Percentiles rank a stretch among this genome's conserved stretches.
Evolutionary conservation across 2,888 invertebrate species (phyloP).

Genomic region (Limnephilus rhombicus): DNA sequence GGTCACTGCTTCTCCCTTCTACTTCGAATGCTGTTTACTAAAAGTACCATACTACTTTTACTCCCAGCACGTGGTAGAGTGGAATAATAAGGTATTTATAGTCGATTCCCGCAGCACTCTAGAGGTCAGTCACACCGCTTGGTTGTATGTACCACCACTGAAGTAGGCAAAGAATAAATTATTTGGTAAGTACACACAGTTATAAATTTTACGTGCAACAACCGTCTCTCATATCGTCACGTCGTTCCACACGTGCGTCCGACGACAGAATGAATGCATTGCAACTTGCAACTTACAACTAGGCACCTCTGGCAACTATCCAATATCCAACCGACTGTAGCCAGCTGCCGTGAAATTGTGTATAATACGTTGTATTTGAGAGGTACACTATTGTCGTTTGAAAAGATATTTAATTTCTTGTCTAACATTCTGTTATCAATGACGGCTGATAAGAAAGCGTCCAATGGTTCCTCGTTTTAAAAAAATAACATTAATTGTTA

Average conservation of each 20-base stretch:
- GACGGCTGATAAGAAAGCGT: background rate
- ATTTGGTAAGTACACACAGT: background rate
- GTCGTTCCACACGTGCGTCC: background rate
- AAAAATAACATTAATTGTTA: background rate
- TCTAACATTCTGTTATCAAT: background rate
- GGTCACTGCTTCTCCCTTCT: background rate
- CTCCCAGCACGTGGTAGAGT: slow-evolving; percentile 8
- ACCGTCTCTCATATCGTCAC: background rate
- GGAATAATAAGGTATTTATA: background rate
- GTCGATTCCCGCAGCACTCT: background rate
- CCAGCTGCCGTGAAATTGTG: background rate
- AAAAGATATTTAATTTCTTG: background rate
- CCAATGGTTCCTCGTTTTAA: background rate
- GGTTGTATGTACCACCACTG: background rate
- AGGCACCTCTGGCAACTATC: no score
- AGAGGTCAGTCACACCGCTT: background rate
- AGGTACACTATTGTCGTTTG: background rate
- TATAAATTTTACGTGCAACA: background rate
- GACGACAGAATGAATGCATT: background rate
- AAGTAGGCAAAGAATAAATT: background rate
- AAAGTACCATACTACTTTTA: background rate
- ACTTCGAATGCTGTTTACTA: background rate
- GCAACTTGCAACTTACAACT: no score
- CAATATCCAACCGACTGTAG: no score
- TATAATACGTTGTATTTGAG: background rate